Base-by-base conservation (phyloP, 37 sponge, comb jelly and placozoan species). In the Diacarnus erythraeanus region DNA sequence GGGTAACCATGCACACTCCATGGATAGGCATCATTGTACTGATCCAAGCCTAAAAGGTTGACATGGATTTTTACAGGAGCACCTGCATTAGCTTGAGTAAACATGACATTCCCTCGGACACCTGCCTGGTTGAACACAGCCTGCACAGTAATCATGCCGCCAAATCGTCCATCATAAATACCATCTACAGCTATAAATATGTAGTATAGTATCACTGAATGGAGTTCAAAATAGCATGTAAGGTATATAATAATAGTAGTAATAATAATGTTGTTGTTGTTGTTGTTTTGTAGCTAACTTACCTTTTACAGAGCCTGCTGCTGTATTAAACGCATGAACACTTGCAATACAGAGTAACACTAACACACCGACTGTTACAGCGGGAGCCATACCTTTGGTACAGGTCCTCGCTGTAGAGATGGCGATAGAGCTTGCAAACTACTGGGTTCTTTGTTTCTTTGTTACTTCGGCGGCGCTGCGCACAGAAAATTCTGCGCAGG, bases 81-180 rank as follows among this genome's bases (percentile, higher is more conserved):
- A 57, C 61, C 69, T 5, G 61, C 76, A 0, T 44, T 27, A 18
- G 44, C 35, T 39, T 89, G 90, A 56, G 21, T 40, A 71, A 89
- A 76, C 2, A 29, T 34, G 15, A 89, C 38, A 27, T 60, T 25
- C 20, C 90, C 90, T 25, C 43, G 23, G 0, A 89, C 57, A 1
- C 90, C 90, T 37, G 54, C 75, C 76, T 75, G 80, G 58, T 75
- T 84, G 75, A 89, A 84, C 9, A 69, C 44, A 36, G 80, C 80
- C 64, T 29, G 51, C 37, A 80, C 75, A 36, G n/a, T 42, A 30
- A 36, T 58, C 12, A 8, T 23, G 71, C 17, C 35, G 33, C 71
- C 80, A 29, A 41, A 44, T 22, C 73, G 23, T n/a, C 73, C 73
- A n/a, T 72, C 5, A 43, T 72, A 72, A n/a, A 41, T 44, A 9